Conservation (phyloP, 2,888 invertebrate species). For the Galerucella pusilla region DNA sequence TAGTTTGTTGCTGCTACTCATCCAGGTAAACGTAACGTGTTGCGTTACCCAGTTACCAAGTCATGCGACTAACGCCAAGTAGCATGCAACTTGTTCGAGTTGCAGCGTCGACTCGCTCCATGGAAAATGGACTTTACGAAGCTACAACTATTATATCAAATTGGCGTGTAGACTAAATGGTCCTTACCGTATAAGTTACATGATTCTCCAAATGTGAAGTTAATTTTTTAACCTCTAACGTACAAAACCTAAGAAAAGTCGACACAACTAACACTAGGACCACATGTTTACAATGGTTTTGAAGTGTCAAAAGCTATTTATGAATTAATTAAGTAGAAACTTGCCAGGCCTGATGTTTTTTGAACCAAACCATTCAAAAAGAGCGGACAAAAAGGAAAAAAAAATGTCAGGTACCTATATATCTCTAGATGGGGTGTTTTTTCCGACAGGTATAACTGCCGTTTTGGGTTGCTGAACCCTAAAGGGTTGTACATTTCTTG, state of each 20-base stretch:
- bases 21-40: too few relatives aligned
- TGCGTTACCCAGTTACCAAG: too few relatives aligned
- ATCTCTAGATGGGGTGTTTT: conserved; percentile 3
- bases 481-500: conserved; percentile 16
- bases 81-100: too few relatives aligned
- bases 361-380: not conserved
- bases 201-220: not conserved
- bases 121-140: too few relatives aligned
- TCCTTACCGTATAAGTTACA: not conserved
- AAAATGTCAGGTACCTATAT: conserved; percentile 6
- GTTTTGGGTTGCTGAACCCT: not conserved
- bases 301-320: not conserved
- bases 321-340: conserved; percentile 1
- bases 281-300: not conserved
- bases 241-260: not conserved
- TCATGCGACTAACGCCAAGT: too few relatives aligned
- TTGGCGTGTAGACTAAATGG: too few relatives aligned
- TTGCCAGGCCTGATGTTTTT: not conserved
- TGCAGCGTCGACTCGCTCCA: too few relatives aligned
- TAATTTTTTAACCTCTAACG: not conserved
- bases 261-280: not conserved
- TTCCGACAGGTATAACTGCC: conserved; percentile 7
- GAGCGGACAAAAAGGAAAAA: not conserved
- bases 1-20: too few relatives aligned
- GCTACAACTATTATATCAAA: too few relatives aligned